Percentiles rank a stretch among this genome's conserved stretches.
Conservation (phyloP, 2,888 invertebrate genomes). For the Philonicus albiceps region DNA sequence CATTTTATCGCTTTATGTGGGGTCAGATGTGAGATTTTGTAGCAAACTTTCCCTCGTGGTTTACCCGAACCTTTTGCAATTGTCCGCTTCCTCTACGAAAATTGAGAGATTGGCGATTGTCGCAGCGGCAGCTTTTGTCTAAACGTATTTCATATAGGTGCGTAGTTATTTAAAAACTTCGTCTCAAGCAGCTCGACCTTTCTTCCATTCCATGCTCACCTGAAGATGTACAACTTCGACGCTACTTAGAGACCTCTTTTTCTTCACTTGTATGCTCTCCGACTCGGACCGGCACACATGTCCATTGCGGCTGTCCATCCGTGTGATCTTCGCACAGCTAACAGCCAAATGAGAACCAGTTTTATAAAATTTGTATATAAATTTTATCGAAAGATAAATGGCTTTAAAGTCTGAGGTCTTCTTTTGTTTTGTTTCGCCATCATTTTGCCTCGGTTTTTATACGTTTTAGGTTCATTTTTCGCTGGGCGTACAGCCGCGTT, state of each 20-base stretch:
- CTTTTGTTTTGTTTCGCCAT: constrained; percentile 28
- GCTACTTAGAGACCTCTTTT: neutral
- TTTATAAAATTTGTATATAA: constrained; percentile 45
- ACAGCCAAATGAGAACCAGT: constrained; percentile 48
- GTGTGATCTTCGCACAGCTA: constrained; percentile 44
- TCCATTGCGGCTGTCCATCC: constrained; percentile 34
- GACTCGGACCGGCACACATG: constrained; percentile 18
- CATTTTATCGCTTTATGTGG: neutral
- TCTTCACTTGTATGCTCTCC: neutral
- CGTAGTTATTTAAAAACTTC: neutral
- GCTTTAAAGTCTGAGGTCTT: constrained; percentile 28
- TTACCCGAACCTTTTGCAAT: neutral
- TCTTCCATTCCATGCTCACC: constrained; percentile 8
- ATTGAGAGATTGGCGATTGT: constrained; percentile 8
- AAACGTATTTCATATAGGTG: constrained; percentile 17
- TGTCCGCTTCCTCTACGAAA: neutral
- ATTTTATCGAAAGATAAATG: constrained; percentile 45
- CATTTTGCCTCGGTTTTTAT: constrained; percentile 2
- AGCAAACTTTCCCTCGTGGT: neutral
- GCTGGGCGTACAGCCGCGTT: neutral
- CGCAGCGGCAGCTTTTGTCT: neutral
- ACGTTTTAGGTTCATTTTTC: neutral
- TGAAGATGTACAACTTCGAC: neutral
- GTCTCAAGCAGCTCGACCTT: neutral
- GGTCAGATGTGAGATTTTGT: neutral